Evolutionary conservation across 2,888 invertebrate species (phyloP), one percentile per base, ranked within the genome.

Genomic region (Synergus japonicus): DNA sequence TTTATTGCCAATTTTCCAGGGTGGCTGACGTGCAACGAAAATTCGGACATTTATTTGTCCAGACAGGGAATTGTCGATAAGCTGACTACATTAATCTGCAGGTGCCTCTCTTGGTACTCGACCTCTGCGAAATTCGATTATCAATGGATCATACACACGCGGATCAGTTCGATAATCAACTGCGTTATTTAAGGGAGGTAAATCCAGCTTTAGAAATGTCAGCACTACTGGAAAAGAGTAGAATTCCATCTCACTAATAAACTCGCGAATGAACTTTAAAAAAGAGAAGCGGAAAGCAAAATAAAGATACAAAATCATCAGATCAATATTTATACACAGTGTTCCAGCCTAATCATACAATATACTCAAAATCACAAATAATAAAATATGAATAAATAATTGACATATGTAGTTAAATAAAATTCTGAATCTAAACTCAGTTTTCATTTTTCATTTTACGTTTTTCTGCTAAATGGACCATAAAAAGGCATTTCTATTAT

Each of bases 41-140:
- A 82, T 83, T 81, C 79, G 79, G 76, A 78, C 80, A 83, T 83
- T 82, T 78, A 81, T 82, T 82, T 79, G 78, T 69, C 78, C 63
- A 76, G 81, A 78, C 79, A 79, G 83, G 83, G 79, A 77, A 77
- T 82, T 80, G 83, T 81, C 82, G 81, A 83, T 83, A 82, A 82
- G 81, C 81, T 79, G 80, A 76, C 77, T 81, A 78, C 83, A 83
- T 83, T 82, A 83, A 83, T 83, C 83, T 82, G 81, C 81, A 81
- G 80, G 80, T 78, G 83, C 79, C 82, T 79, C 79, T 78, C 76
- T 10, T 65, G 64, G 46, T 76, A 44, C 77, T 69, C 76, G 78
- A 76, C 77, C 81, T 54, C 41, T 73, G n/a, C 54, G 37, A 73
- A 73, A 69, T 46, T 18, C 69, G 13, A 49, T 76, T 80, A 79